Percentiles rank a stretch among this genome's conserved stretches.
These are phyloP conservation scores for Odontomyia ornata DNA, from an alignment of 2,888 invertebrate genomes.

Conservation along the genomic window DNA sequence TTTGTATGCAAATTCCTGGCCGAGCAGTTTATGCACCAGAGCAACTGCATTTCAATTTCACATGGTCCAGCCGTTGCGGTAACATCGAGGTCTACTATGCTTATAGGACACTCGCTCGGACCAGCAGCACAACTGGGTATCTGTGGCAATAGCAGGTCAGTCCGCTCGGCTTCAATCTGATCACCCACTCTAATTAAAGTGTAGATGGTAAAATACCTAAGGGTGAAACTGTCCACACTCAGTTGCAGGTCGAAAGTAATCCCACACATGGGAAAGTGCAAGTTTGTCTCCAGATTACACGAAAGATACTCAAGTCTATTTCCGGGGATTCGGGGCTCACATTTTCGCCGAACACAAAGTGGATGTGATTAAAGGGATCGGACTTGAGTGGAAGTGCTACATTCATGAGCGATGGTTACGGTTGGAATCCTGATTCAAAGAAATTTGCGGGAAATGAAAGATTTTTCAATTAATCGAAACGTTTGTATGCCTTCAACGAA, in stretches of 20 bases:
- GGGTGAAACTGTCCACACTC: neutral
- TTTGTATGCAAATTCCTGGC: slow-evolving; percentile 49
- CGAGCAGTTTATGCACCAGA: slow-evolving; percentile 8
- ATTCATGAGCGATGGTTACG: neutral
- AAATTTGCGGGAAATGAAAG: neutral
- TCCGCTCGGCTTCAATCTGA: neutral
- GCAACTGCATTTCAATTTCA: neutral
- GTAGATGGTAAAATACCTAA: neutral
- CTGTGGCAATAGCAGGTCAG: neutral
- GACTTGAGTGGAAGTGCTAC: neutral
- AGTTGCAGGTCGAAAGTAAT: neutral
- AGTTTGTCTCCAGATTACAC: slow-evolving; percentile 7
- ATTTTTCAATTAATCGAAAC: slow-evolving; percentile 2
- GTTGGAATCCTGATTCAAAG: neutral
- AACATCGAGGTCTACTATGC: neutral
- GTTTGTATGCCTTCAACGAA: neutral
- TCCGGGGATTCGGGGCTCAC: neutral
- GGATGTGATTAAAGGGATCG: neutral
- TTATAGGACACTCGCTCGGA: neutral
- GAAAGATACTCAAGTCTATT: slow-evolving; percentile 15
- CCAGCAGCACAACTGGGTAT: neutral
- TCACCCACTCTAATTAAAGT: slow-evolving; percentile 2
- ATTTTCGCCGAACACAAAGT: neutral
- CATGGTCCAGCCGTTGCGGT: neutral
- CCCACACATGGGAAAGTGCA: neutral